phyloP scores from a whole-genome alignment of 2,888 invertebrate species.

The Ornithoptera alexandrae region DNA sequence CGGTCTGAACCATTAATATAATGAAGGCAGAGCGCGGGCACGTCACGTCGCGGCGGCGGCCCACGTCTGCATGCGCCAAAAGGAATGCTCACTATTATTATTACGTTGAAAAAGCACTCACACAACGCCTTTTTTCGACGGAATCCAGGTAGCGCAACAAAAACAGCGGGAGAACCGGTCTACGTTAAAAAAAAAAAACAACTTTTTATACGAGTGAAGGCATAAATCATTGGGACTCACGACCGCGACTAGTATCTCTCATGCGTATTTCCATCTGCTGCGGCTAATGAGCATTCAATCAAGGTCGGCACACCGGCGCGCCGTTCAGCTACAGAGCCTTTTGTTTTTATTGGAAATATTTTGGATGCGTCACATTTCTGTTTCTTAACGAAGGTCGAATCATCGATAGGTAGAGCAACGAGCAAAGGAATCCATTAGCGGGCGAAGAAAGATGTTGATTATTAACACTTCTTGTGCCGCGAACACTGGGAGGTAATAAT shows the following conservation, averaged over 20 bases:
- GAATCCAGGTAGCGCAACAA: conserved; percentile 74
- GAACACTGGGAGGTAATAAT: conserved; percentile 57
- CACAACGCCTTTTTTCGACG: conserved; percentile 67
- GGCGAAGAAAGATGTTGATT: conserved; percentile 39
- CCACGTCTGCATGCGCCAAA: conserved; percentile 75
- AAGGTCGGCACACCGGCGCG: conserved; percentile 49
- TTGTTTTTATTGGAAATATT: conserved; percentile 33
- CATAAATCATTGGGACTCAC: conserved; percentile 77
- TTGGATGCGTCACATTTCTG: neutral
- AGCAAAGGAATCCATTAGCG: conserved; percentile 27
- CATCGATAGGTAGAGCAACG: neutral
- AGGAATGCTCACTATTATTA: conserved; percentile 78
- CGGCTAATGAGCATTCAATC: conserved; percentile 33
- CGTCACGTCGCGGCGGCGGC: conserved; percentile 66
- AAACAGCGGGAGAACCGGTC: conserved; percentile 68
- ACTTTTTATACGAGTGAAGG: conserved; percentile 62
- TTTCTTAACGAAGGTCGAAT: conserved; percentile 8
- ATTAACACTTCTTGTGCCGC: conserved; percentile 53
- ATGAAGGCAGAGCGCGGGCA: conserved; percentile 72
- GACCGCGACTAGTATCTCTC: conserved; percentile 54
- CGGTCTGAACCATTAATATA: conserved; percentile 75
- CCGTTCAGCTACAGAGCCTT: conserved; percentile 52
- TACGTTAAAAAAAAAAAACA: conserved; percentile 52
- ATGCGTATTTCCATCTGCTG: conserved; percentile 51
- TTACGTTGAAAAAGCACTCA: conserved; percentile 68